A percentile compares a stretch with the other conserved stretches of the same genome.
phyloP scores from a whole-genome alignment of 2,113 vertebrate species.

The Maylandia zebra region DNA sequence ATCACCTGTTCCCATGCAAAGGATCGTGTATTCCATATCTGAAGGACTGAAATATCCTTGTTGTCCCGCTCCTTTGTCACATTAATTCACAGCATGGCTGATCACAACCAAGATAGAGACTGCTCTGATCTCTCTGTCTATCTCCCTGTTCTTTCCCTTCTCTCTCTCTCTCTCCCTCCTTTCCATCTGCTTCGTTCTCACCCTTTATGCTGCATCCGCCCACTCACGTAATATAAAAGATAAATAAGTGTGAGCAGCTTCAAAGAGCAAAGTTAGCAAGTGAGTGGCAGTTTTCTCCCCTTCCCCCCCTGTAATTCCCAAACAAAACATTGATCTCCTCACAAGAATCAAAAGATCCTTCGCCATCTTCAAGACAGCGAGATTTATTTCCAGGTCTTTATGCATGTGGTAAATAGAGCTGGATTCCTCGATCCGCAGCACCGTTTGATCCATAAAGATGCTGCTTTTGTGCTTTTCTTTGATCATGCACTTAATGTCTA shows the following conservation, averaged over 20 bases:
- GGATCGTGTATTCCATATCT: background rate
- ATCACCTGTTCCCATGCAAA: constrained; percentile 51
- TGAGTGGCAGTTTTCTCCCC: background rate
- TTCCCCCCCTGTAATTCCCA: background rate
- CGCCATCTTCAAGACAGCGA: background rate
- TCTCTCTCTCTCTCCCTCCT: background rate
- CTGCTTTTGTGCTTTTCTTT: background rate
- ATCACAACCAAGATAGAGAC: background rate
- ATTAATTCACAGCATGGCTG: constrained; percentile 5
- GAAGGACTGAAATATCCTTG: background rate
- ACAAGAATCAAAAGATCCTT: background rate
- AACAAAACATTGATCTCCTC: background rate
- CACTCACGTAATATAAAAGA: constrained; percentile 45
- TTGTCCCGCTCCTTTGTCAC: background rate
- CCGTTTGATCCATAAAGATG: background rate
- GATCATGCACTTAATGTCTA: background rate
- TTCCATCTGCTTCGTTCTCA: constrained; percentile 33
- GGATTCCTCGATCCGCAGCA: background rate
- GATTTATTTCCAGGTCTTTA: background rate
- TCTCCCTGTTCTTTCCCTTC: background rate
- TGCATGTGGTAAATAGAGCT: background rate
- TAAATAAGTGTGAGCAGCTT: constrained; percentile 26
- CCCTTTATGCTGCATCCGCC: constrained; percentile 34
- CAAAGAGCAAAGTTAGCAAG: background rate
- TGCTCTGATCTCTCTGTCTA: constrained; percentile 16